Percentiles rank a stretch among this genome's conserved stretches.
Evolutionary conservation across 1,140 invertebrate species (phyloP).

Genomic region (Drosophila baimaii): DNA sequence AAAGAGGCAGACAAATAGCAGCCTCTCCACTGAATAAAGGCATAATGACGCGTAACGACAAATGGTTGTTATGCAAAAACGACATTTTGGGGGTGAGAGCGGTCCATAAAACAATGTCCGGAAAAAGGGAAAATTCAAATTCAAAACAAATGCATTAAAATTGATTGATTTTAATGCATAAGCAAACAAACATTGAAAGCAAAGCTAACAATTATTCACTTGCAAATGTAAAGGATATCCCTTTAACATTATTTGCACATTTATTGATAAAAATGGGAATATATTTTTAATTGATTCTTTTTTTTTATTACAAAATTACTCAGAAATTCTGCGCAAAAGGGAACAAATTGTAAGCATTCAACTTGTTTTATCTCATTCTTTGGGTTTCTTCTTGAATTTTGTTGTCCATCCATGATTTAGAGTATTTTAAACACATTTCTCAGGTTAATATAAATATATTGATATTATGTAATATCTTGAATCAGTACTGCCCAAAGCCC

Average conservation of each 20-base stretch:
- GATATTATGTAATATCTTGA: no score
- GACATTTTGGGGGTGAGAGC: constrained; percentile 16
- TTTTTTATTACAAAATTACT: background rate
- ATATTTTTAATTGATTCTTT: no score
- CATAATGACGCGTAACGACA: constrained; percentile 12
- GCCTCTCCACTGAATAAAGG: constrained; percentile 1
- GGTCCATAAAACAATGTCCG: constrained; percentile 17
- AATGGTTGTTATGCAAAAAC: background rate
- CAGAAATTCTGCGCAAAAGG: no score
- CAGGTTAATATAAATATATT: background rate
- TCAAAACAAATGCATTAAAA: constrained; percentile 42
- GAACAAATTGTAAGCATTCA: no score
- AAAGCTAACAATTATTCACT: background rate
- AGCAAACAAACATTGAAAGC: background rate
- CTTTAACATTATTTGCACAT: background rate
- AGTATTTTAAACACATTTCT: background rate
- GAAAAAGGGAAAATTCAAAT: constrained; percentile 20
- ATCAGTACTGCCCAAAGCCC: no score
- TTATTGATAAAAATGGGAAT: background rate
- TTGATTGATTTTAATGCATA: background rate
- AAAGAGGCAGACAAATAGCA: constrained; percentile 22
- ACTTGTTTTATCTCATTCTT: no score
- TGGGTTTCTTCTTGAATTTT: background rate
- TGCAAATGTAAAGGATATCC: no score
- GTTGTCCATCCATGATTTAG: no score